These are phyloP conservation scores for Tetramorium parvispinum DNA, from an alignment of 1,140 invertebrate species.

Conservation along the genomic window DNA sequence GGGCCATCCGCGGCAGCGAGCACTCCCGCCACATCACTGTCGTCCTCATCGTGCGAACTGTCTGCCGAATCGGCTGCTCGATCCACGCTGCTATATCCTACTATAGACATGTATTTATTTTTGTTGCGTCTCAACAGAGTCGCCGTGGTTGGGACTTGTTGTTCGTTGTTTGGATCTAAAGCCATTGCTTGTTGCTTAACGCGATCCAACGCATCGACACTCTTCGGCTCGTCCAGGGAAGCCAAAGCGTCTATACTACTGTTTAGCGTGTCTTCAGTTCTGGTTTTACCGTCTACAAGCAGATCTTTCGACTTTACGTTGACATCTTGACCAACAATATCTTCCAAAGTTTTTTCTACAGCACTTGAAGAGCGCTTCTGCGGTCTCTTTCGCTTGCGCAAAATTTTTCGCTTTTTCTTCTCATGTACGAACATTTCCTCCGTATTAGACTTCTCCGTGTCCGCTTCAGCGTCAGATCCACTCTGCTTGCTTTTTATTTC, in stretches of 20 bases:
- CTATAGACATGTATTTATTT: constrained; percentile 78
- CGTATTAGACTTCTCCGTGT: constrained; percentile 85
- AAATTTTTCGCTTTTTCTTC: constrained; percentile 83
- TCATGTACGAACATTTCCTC: constrained; percentile 83
- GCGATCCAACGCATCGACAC: constrained; percentile 78
- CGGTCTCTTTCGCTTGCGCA: constrained; percentile 82
- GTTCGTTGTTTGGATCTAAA: constrained; percentile 76
- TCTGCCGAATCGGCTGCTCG: constrained; percentile 80
- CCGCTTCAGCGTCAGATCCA: constrained; percentile 84
- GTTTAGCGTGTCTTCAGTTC: constrained; percentile 63
- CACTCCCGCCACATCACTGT: constrained; percentile 82
- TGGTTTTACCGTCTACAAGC: constrained; percentile 59
- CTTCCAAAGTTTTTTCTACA: constrained; percentile 71
- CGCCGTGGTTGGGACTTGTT: constrained; percentile 78
- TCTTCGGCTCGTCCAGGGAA: constrained; percentile 67
- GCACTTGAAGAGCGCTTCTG: constrained; percentile 77
- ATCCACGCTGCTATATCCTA: constrained; percentile 73
- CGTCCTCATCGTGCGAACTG: constrained; percentile 83
- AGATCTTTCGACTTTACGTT: constrained; percentile 74
- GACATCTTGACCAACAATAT: constrained; percentile 71
- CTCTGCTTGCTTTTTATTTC: constrained; percentile 76
- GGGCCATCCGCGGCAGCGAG: constrained; percentile 78
- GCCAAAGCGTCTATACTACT: constrained; percentile 68
- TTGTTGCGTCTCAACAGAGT: constrained; percentile 74
- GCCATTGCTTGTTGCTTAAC: constrained; percentile 81